Evolutionary conservation across 2,888 invertebrate species (phyloP), one percentile per base, ranked within the genome.

Genomic region (Dorcus parallelipipedus): DNA sequence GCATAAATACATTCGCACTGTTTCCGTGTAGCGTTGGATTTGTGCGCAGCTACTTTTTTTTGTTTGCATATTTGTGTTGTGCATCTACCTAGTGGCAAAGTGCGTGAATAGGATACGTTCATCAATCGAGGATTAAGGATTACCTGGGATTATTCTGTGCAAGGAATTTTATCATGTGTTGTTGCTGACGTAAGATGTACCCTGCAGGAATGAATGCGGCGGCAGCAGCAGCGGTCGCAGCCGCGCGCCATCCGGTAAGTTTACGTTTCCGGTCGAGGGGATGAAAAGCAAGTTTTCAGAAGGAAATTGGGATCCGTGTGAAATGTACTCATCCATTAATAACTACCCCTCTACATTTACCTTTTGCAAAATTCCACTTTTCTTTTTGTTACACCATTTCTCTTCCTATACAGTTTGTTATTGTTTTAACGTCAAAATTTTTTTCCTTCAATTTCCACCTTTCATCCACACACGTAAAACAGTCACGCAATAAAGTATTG

Each of bases 121-220:
- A 49, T 43, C 40, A 17, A 39, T 50, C 48, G 47, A 45, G 49
- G 59, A 42, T 51, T 58, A 41, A 49, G 59, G 57, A 59, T 59
- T 58, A 58, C 58, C 52, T 54, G 56, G 50, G 54, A 51, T 52
- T 42, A 39, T 63, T 49, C 38, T 49, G 59, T 49, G 52, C 38
- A 49, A 56, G 54, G 53, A 52, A 56, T 59, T 57, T 60, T 64
- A 65, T 69, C 64, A 78, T 77, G 78, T 72, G 69, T 70, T 65
- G 65, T 69, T 77, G 73, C 61, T 77, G 76, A 78, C 78, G 71
- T 72, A 84, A 84, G 81, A 91, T 91, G 91, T 91, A 90, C 86
- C 90, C 90, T 67, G 88, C 89, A 82, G 89, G 89, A 83, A 91
- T 90, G 87, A 91, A 90, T 83, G 90, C 90, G 80, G 90, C 90